phyloP scores from a whole-genome alignment of 2,113 vertebrate species.

The Myrmecophaga tridactyla region DNA sequence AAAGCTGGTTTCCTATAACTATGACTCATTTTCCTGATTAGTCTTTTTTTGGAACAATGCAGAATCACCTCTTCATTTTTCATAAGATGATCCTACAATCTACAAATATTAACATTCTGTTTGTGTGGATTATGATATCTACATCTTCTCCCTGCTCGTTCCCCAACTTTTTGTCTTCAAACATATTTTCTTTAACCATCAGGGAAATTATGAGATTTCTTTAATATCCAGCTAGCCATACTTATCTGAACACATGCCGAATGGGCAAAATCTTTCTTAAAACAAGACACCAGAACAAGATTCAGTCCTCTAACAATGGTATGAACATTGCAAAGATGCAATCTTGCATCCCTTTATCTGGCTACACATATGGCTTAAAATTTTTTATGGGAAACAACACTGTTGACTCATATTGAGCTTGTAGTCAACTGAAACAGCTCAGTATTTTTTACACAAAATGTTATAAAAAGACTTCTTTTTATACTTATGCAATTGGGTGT shows the following conservation, averaged over 20 bases:
- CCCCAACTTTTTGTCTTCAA: background rate
- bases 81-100: background rate
- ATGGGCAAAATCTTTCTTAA: background rate
- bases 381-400: background rate
- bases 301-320: background rate
- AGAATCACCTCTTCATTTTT: background rate
- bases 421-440: background rate
- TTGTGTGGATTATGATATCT: background rate
- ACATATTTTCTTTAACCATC: conserved; percentile 8
- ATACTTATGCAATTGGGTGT: background rate
- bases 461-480: conserved; percentile 32
- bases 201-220: background rate
- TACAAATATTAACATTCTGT: background rate
- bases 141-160: background rate
- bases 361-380: background rate
- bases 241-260: background rate
- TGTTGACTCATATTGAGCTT: background rate
- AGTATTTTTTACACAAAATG: background rate
- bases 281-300: background rate
- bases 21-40: background rate
- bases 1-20: conserved; percentile 1
- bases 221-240: background rate
- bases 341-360: background rate
- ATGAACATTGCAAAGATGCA: background rate
- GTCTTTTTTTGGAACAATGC: background rate